Base-by-base conservation (phyloP, 2,888 invertebrate species). In the Heliconius charithonia region DNA sequence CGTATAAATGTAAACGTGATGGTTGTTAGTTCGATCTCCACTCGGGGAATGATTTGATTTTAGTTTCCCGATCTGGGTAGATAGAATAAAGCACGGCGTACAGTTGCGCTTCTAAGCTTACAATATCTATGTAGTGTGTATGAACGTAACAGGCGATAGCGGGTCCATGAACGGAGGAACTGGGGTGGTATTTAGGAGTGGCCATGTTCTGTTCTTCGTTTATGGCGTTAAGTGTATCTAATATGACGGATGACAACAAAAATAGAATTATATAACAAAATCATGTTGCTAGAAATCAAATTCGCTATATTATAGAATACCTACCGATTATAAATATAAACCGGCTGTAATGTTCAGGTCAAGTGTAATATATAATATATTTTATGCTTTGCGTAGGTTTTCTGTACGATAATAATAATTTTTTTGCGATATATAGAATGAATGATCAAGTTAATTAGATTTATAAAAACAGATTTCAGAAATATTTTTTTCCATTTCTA, bases 321-420 rank as follows among this genome's bases (percentile, higher is more conserved):
- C 62, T 62, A 25, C 25, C 12, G 12, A 62, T 62, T 25, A 62
- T 27, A 62, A 3, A 10, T 66, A 29, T 10, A 16, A 22, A 19
- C 22, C 32, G 22, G 65, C 22, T 66, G 29, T 66, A 32, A 66
- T 9, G 65, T 66, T 32, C 22, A 66, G 32, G 29, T 66, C 22
- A 66, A 22, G 32, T 66, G 65, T 66, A 29, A 66, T 32, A 66
- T 29, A 66, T 66, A 66, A 66, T 66, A 66, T 22, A 22, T 22
- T 66, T 66, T 19, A 65, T 66, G 22, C 13, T 66, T 66, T 66
- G 32, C 29, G 4, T 66, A 32, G 10, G 29, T 32, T 66, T 66
- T 65, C 3, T 66, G 32, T 32, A 22, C 10, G 6, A 22, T 32
- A 22, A 66, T 66, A 22, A 32, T 66, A 9, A 7, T 6, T 19